Evolutionary conservation across 2,797 vertebrate species (phyloP).

Genomic region (Sylvia borin): DNA sequence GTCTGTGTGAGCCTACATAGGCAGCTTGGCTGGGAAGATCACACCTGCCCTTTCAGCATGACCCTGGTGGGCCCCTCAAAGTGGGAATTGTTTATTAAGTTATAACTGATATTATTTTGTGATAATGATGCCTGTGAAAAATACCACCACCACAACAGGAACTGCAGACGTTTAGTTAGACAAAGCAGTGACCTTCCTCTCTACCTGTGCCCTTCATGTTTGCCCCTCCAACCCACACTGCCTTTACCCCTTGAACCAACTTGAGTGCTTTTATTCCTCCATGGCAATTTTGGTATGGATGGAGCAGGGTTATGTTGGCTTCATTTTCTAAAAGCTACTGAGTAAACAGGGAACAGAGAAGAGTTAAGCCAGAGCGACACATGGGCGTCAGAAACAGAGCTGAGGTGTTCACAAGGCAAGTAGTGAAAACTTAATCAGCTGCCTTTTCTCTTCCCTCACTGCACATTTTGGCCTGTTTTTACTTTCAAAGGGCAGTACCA

Average conservation of each 20-base stretch:
- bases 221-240: not conserved
- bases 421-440: not conserved
- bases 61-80: not conserved
- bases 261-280: not conserved
- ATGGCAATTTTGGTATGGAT: not conserved
- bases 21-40: not conserved
- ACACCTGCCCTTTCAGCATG: not conserved
- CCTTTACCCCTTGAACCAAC: not conserved
- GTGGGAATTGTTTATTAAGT: not conserved
- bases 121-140: not conserved
- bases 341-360: not conserved
- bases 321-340: not conserved
- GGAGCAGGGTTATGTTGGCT: not conserved
- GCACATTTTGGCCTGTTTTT: not conserved
- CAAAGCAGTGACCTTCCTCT: not conserved
- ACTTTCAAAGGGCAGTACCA: conserved; percentile 42
- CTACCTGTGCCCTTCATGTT: not conserved
- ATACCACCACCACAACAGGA: not conserved
- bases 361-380: not conserved
- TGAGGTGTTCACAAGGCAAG: not conserved
- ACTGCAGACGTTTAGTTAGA: not conserved
- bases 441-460: not conserved
- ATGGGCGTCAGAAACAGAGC: not conserved
- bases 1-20: not conserved
- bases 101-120: not conserved